A percentile compares a stretch with the other conserved stretches of the same genome.
phyloP scores from a whole-genome alignment of 2,888 invertebrate genomes.

The Hyposoter dolosus region DNA sequence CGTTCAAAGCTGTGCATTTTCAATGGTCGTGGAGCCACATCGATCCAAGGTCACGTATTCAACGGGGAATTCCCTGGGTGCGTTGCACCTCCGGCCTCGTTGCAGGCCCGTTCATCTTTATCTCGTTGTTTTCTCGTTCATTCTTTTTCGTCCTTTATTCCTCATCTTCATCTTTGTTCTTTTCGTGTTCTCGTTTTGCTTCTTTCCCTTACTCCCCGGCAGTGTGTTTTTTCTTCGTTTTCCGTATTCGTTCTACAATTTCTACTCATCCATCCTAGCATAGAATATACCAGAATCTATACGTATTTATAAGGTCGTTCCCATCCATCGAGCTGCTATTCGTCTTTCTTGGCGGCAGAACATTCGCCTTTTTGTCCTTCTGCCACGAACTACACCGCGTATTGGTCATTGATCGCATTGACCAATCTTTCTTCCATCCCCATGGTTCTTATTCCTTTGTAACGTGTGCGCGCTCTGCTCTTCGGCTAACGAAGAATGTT shows the following conservation, averaged over 20 bases:
- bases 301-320: slow-evolving; percentile 63
- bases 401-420: slow-evolving; percentile 59
- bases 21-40: slow-evolving; percentile 15
- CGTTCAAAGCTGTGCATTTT: slow-evolving; percentile 23
- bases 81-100: slow-evolving; percentile 55
- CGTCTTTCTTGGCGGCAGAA: slow-evolving; percentile 46
- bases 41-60: slow-evolving; percentile 54
- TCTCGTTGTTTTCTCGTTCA: slow-evolving; percentile 33
- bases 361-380: slow-evolving; percentile 49
- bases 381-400: slow-evolving; percentile 21
- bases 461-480: slow-evolving; percentile 21
- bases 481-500: slow-evolving; percentile 59
- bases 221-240: slow-evolving; percentile 5
- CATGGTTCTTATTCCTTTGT: slow-evolving; percentile 9
- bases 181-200: background rate
- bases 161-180: background rate
- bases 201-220: background rate
- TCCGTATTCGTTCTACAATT: slow-evolving; percentile 52
- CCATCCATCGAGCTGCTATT: slow-evolving; percentile 55
- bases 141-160: slow-evolving; percentile 7
- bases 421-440: slow-evolving; percentile 26
- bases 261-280: slow-evolving; percentile 51
- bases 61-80: slow-evolving; percentile 27
- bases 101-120: slow-evolving; percentile 54
- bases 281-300: slow-evolving; percentile 41